Conservation (phyloP, 2,888 invertebrate species). For the Cancer borealis region DNA sequence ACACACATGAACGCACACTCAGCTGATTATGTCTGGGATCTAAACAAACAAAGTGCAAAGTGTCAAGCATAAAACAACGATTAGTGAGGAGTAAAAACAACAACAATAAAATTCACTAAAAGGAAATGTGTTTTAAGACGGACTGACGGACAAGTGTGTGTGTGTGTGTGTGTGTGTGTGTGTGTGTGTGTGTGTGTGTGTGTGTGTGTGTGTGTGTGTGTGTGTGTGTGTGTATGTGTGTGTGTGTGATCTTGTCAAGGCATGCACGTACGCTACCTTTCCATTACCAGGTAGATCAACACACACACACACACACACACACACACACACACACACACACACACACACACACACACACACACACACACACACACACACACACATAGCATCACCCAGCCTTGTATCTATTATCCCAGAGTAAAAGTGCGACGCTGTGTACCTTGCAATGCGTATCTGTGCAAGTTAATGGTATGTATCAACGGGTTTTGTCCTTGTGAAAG, state of each 20-base stretch:
- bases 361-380: not conserved
- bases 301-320: not conserved
- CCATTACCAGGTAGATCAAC: not conserved
- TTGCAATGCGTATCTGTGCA: not conserved
- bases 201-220: constrained; percentile 10
- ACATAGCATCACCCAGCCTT: not conserved
- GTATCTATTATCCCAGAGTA: not conserved
- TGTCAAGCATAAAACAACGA: not conserved
- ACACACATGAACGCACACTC: not conserved
- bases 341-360: too few relatives aligned
- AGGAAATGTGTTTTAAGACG: not conserved
- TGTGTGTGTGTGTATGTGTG: constrained; percentile 37
- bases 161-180: constrained; percentile 11
- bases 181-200: constrained; percentile 25
- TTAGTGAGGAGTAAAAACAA: not conserved
- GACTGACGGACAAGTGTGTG: not conserved
- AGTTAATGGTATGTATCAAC: not conserved
- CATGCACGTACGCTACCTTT: not conserved
- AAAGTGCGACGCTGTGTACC: constrained; percentile 7
- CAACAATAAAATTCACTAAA: not conserved
- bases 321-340: too few relatives aligned
- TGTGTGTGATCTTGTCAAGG: constrained; percentile 28
- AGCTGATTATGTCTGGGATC: not conserved
- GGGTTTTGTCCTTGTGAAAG: not conserved
- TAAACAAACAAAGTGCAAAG: not conserved